Percentiles rank a stretch among this genome's conserved stretches.
Conservation (phyloP, 2,888 invertebrate species). For the Slavum lentiscoides region DNA sequence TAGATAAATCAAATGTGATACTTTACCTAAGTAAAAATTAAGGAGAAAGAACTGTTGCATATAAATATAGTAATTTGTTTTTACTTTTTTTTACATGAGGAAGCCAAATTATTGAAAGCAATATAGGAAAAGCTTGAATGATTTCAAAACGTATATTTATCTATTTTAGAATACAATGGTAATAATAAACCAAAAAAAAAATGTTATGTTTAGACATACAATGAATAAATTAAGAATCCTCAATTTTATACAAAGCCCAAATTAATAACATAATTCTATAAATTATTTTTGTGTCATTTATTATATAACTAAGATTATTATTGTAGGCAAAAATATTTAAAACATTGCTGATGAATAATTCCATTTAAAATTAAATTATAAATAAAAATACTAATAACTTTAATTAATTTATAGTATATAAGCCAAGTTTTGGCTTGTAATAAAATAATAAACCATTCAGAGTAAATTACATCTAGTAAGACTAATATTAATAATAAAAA, state of each 20-base stretch:
- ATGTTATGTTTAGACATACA: slow-evolving; percentile 4
- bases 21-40: slow-evolving; percentile 15
- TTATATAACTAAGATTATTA: slow-evolving; percentile 15
- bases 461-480: slow-evolving; percentile 26
- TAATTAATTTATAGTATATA: slow-evolving; percentile 5
- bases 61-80: neutral
- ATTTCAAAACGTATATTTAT: slow-evolving; percentile 22
- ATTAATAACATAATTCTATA: slow-evolving; percentile 6
- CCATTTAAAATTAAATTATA: slow-evolving; percentile 7
- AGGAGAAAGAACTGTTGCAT: neutral
- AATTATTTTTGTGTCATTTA: neutral
- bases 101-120: slow-evolving; percentile 1
- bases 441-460: slow-evolving; percentile 18
- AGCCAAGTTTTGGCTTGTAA: slow-evolving; percentile 6
- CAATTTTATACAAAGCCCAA: slow-evolving; percentile 18
- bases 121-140: neutral
- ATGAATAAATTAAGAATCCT: slow-evolving; percentile 1
- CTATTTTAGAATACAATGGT: neutral
- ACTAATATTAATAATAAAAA: slow-evolving; percentile 21
- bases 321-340: neutral
- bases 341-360: slow-evolving; percentile 6
- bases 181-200: slow-evolving; percentile 8
- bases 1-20: slow-evolving; percentile 21
- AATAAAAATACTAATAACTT: slow-evolving; percentile 24
- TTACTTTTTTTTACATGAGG: neutral